Percentiles rank a stretch among this genome's conserved stretches.
These are phyloP conservation scores for Callorhinus ursinus DNA, from an alignment of 2,113 vertebrate genomes.

Conservation along the genomic window DNA sequence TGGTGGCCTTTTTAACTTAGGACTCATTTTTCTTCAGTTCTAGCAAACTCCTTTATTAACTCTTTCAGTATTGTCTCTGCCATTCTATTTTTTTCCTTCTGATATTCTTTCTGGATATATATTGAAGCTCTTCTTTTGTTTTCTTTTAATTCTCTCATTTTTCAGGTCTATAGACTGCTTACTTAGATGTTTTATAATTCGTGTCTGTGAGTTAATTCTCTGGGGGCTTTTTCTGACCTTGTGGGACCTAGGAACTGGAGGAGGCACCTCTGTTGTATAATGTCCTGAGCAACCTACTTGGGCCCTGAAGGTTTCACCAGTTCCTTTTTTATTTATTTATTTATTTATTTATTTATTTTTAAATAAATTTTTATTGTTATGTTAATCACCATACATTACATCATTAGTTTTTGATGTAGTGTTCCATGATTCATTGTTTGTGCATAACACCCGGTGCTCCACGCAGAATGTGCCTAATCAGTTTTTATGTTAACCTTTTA, in stretches of 20 bases:
- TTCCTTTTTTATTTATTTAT: not conserved
- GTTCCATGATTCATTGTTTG: too few species aligned
- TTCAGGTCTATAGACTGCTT: not conserved
- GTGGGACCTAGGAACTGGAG: not conserved
- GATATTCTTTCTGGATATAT: not conserved
- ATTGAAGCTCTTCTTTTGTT: not conserved
- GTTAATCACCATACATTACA: too few species aligned
- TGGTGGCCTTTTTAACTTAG: slow-evolving; percentile 34
- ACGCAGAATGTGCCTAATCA: not conserved
- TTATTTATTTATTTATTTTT: too few species aligned
- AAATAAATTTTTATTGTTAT: too few species aligned
- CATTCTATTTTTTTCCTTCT: slow-evolving; percentile 1
- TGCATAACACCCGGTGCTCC: too few species aligned
- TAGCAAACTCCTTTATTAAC: slow-evolving; percentile 1
- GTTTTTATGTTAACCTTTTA: slow-evolving; percentile 47
- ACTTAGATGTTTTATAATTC: slow-evolving; percentile 17
- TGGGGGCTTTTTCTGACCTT: not conserved
- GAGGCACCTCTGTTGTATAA: not conserved
- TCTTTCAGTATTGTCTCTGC: not conserved
- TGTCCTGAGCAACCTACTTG: not conserved
- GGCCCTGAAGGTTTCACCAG: slow-evolving; percentile 8
- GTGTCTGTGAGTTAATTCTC: slow-evolving; percentile 2
- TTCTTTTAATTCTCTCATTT: not conserved
- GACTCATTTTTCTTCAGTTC: slow-evolving; percentile 40
- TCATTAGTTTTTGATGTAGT: too few species aligned